These are phyloP conservation scores for Hippoglossus hippoglossus DNA, from an alignment of 2,797 vertebrate genomes.

Conservation along the genomic window DNA sequence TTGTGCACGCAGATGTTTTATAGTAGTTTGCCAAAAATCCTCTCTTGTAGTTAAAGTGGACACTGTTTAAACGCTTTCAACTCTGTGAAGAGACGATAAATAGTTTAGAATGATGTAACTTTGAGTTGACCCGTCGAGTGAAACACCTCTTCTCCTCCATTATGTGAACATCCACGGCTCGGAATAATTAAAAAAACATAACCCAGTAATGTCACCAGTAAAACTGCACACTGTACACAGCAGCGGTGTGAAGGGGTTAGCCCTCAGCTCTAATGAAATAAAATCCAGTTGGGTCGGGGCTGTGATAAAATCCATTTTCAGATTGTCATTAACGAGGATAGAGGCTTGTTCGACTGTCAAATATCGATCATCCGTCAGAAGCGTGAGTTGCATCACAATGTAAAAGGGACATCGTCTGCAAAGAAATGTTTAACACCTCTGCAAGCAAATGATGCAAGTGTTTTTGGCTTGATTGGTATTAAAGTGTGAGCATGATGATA, in stretches of 20 bases:
- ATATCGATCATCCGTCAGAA: conserved; percentile 12
- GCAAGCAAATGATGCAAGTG: no score
- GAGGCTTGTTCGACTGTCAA: neutral
- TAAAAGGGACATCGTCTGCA: conserved; percentile 19
- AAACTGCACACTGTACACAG: conserved; percentile 38
- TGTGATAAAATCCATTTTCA: conserved; percentile 44
- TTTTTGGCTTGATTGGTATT: no score
- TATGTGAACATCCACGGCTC: conserved; percentile 72
- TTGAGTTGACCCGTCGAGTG: conserved; percentile 76
- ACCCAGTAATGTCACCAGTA: conserved; percentile 53
- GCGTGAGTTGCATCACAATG: conserved; percentile 5
- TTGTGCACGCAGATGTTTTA: conserved; percentile 50
- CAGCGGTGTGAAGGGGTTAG: conserved; percentile 67
- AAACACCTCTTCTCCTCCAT: conserved; percentile 70
- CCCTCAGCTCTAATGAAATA: conserved; percentile 72
- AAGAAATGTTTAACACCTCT: neutral
- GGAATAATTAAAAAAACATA: conserved; percentile 70
- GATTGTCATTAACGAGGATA: conserved; percentile 45
- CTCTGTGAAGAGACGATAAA: conserved; percentile 78
- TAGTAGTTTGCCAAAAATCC: conserved; percentile 42
- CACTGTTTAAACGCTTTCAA: conserved; percentile 77
- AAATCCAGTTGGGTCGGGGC: conserved; percentile 61
- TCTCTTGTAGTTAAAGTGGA: conserved; percentile 69
- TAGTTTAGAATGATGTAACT: conserved; percentile 81
- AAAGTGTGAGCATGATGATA: no score